phyloP scores from a whole-genome alignment of 2,113 vertebrate genomes.

The Eurystomus gularis region DNA sequence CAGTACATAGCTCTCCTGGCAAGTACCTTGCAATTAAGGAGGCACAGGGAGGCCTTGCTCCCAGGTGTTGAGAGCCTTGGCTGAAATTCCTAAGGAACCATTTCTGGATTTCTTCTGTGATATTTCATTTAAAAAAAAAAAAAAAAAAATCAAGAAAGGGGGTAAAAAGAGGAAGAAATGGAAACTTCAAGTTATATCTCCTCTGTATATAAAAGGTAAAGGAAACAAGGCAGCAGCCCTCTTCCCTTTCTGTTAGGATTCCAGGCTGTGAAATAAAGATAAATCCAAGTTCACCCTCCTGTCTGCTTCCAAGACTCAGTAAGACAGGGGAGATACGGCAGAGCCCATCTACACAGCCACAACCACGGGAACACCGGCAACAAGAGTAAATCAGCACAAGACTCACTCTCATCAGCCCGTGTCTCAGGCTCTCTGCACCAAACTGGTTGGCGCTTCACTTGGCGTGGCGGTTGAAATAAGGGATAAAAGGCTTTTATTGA shows the following conservation, averaged over 20 bases:
- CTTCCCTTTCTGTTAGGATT: conserved; percentile 18
- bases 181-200: not conserved
- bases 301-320: conserved; percentile 8
- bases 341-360: conserved; percentile 7
- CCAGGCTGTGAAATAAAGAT: conserved; percentile 10
- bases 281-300: conserved; percentile 19
- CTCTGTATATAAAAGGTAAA: not conserved
- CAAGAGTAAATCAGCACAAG: conserved; percentile 7
- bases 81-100: not conserved
- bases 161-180: not conserved
- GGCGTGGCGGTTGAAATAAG: not conserved
- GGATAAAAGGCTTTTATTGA: not conserved
- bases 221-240: not conserved
- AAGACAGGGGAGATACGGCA: conserved; percentile 28
- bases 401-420: not conserved
- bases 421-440: not conserved
- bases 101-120: not conserved
- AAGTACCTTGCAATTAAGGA: not conserved
- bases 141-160: not conserved
- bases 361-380: conserved; percentile 55
- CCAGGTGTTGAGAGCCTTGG: not conserved
- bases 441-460: not conserved
- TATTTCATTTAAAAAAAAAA: not conserved
- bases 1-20: not conserved
- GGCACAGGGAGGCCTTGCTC: not conserved